phyloP scores from a whole-genome alignment of 2,888 invertebrate genomes.

The Amphipoea oculea region DNA sequence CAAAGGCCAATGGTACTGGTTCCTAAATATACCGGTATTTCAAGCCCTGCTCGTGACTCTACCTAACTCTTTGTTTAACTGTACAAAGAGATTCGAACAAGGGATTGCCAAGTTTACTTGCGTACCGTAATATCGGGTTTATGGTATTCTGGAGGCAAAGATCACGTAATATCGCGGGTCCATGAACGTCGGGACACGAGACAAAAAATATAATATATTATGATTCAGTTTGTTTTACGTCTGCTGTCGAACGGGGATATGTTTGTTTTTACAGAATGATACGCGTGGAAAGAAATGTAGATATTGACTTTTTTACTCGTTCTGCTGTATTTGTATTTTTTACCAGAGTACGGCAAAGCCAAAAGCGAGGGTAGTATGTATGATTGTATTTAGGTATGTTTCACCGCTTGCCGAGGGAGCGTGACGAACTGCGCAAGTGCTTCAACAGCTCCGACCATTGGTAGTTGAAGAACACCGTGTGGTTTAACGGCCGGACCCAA shows the following conservation, averaged over 20 bases:
- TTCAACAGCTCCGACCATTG: no score
- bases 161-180: slow-evolving; percentile 49
- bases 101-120: slow-evolving; percentile 43
- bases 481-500: no score
- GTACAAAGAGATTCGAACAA: slow-evolving; percentile 31
- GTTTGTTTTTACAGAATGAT: slow-evolving; percentile 35
- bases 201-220: slow-evolving; percentile 32
- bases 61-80: slow-evolving; percentile 10
- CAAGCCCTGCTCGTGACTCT: no score
- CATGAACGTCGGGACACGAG: slow-evolving; percentile 36
- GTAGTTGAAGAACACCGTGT: no score
- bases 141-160: slow-evolving; percentile 33
- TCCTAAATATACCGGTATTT: no score
- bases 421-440: no score
- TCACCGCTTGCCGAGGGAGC: no score
- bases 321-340: slow-evolving; percentile 1
- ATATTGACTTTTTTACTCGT: slow-evolving; percentile 29
- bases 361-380: neutral
- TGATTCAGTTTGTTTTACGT: slow-evolving; percentile 34
- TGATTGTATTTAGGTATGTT: no score
- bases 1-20: no score
- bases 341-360: neutral
- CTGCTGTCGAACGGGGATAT: neutral
- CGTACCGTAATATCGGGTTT: slow-evolving; percentile 41
- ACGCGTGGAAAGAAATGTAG: slow-evolving; percentile 15